Evolutionary conservation across 2,888 invertebrate genomes (phyloP).

Genomic region (Drosophila affinis): DNA sequence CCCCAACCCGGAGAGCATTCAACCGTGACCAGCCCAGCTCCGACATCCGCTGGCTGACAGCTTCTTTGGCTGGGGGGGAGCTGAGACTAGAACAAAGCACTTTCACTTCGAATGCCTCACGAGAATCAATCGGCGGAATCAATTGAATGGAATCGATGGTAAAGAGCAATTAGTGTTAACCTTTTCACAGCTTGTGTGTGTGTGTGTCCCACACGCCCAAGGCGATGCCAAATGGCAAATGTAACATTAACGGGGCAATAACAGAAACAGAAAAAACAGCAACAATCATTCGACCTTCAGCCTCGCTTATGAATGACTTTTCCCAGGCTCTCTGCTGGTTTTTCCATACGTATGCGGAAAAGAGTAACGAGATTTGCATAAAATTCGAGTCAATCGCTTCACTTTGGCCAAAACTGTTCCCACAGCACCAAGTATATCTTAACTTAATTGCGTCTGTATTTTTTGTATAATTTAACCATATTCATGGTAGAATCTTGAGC

Average conservation of each 20-base stretch:
- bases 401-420: conserved; percentile 50
- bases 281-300: conserved; percentile 67
- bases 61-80: conserved; percentile 1
- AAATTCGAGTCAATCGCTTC: conserved; percentile 43
- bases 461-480: conserved; percentile 31
- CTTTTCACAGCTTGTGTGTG: conserved; percentile 50
- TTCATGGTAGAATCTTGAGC: conserved; percentile 54
- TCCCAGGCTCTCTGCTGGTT: conserved; percentile 59
- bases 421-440: conserved; percentile 42
- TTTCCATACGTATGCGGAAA: conserved; percentile 72
- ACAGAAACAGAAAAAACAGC: conserved; percentile 13
- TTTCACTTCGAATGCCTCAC: conserved; percentile 50
- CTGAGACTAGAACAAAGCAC: conserved; percentile 55
- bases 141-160: conserved; percentile 36
- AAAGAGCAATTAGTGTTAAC: conserved; percentile 59
- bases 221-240: conserved; percentile 56
- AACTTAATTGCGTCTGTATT: conserved; percentile 42
- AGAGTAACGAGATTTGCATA: conserved; percentile 73
- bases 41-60: conserved; percentile 19
- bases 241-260: conserved; percentile 22
- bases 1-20: conserved; percentile 32
- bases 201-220: conserved; percentile 62
- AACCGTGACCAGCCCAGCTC: conserved; percentile 26
- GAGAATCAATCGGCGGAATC: conserved; percentile 35
- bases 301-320: conserved; percentile 46